A percentile compares a stretch with the other conserved stretches of the same genome.
These are phyloP conservation scores for Plotosus lineatus DNA, from an alignment of 2,113 vertebrate species.

Conservation along the genomic window DNA sequence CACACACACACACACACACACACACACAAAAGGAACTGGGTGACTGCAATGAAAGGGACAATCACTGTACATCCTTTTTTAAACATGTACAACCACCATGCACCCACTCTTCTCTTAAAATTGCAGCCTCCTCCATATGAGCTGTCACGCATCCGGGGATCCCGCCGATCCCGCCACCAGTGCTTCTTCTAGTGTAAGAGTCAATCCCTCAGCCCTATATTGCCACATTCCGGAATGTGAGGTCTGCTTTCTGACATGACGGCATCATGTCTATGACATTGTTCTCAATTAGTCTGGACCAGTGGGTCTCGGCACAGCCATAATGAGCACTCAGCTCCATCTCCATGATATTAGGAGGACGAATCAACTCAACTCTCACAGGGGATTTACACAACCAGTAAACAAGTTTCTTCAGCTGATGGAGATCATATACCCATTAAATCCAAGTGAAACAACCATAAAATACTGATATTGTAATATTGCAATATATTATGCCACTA, in stretches of 20 bases:
- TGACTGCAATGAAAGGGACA: slow-evolving; percentile 4
- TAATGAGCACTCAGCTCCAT: slow-evolving; percentile 29
- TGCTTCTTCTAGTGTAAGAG: slow-evolving; percentile 25
- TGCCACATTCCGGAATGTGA: slow-evolving; percentile 18
- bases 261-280: slow-evolving; percentile 39
- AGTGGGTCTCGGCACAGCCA: slow-evolving; percentile 9
- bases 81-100: neutral
- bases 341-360: slow-evolving; percentile 12
- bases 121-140: slow-evolving; percentile 48
- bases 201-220: slow-evolving; percentile 14
- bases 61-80: slow-evolving; percentile 18
- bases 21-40: slow-evolving; percentile 22
- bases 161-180: slow-evolving; percentile 28
- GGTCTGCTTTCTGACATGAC: slow-evolving; percentile 11
- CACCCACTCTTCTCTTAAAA: slow-evolving; percentile 43
- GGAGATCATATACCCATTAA: neutral
- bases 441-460: neutral
- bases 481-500: neutral
- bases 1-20: slow-evolving; percentile 21
- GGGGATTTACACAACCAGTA: neutral
- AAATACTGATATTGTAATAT: neutral
- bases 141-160: slow-evolving; percentile 44
- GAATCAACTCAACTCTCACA: slow-evolving; percentile 7
- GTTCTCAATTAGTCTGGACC: slow-evolving; percentile 63
- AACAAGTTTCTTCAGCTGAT: neutral